Percentiles rank a stretch among this genome's conserved stretches.
Conservation (phyloP, 2,797 vertebrate species). For the Lacerta agilis region DNA sequence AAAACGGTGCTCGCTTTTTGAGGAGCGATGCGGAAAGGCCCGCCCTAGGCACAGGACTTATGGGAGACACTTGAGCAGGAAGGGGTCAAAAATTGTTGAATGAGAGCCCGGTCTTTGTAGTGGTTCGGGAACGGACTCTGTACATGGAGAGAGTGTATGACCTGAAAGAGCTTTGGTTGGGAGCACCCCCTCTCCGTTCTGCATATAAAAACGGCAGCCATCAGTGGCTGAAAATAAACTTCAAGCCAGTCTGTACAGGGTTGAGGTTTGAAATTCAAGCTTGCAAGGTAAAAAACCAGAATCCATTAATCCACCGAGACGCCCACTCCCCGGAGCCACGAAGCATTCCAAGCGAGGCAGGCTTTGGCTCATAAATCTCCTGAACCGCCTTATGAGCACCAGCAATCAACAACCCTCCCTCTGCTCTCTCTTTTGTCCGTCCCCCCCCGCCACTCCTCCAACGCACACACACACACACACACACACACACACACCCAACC, state of each 20-base stretch:
- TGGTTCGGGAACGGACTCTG: background rate
- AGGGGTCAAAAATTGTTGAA: constrained; percentile 1
- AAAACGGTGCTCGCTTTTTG: no score
- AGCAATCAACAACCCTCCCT: background rate
- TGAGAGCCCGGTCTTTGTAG: background rate
- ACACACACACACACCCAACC: background rate
- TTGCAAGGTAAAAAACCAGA: background rate
- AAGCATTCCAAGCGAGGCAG: constrained; percentile 36
- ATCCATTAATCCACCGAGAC: background rate
- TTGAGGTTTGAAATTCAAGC: constrained; percentile 24
- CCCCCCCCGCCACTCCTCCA: background rate
- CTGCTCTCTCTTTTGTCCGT: background rate
- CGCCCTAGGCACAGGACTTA: background rate
- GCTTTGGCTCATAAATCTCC: constrained; percentile 26
- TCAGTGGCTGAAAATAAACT: background rate
- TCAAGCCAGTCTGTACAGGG: constrained; percentile 1
- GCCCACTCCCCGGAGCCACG: constrained; percentile 19
- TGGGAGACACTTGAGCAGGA: background rate
- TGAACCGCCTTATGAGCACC: constrained; percentile 24
- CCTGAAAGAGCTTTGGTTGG: background rate
- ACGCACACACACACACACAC: background rate
- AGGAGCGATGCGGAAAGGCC: background rate
- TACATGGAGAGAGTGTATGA: background rate
- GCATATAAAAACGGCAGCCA: background rate
- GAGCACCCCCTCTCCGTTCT: background rate